These are phyloP conservation scores for Halcyon smyrnensis DNA, from an alignment of 2,797 vertebrate species.

Conservation along the genomic window DNA sequence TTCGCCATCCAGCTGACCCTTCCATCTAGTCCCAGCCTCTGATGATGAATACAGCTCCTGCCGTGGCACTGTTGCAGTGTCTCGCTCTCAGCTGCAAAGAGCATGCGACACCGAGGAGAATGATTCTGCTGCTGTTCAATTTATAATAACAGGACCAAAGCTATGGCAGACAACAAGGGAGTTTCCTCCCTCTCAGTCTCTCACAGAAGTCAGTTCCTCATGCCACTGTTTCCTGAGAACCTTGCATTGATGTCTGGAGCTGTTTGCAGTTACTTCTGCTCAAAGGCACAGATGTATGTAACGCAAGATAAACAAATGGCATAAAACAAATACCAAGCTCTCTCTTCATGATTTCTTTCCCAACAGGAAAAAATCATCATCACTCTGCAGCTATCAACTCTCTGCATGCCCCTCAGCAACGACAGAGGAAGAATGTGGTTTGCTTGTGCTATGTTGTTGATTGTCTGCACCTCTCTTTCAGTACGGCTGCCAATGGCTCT, in stretches of 20 bases:
- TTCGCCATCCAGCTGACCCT: neutral
- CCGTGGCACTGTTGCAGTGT: accelerated
- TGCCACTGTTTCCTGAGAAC: neutral
- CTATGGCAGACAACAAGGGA: neutral
- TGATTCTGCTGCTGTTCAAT: accelerated
- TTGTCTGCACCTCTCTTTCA: neutral
- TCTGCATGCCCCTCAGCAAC: neutral
- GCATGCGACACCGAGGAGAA: accelerated
- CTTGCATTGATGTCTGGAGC: neutral
- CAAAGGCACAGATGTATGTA: neutral
- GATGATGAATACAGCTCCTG: accelerated
- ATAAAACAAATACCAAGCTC: neutral
- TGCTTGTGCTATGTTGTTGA: neutral
- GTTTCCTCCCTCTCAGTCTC: neutral
- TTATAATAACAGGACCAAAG: neutral
- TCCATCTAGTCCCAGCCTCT: neutral
- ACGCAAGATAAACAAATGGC: neutral
- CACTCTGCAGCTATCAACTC: neutral
- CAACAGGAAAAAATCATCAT: neutral
- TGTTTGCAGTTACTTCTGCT: slow-evolving; percentile 49
- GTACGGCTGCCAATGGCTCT: neutral
- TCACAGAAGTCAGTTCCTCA: slow-evolving; percentile 18
- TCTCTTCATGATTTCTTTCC: neutral
- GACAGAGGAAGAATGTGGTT: neutral
- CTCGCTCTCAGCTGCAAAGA: neutral